Evolutionary conservation across 2,888 invertebrate genomes (phyloP).

Genomic region (Epirrhoe alternata): DNA sequence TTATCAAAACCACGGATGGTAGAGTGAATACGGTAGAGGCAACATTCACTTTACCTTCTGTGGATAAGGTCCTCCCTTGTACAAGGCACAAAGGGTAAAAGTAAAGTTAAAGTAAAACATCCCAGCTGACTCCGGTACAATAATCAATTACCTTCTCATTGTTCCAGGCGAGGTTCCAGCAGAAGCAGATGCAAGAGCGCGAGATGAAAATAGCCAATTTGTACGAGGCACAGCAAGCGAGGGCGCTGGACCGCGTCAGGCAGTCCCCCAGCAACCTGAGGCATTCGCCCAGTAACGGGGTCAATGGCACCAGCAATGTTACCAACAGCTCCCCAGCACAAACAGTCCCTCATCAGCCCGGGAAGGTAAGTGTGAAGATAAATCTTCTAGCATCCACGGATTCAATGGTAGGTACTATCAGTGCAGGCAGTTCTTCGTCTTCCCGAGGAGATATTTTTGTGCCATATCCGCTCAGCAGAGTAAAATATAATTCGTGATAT

Average conservation of each 20-base stretch:
- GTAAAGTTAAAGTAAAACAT: too few species aligned
- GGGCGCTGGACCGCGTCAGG: slow-evolving; percentile 83
- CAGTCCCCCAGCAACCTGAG: slow-evolving; percentile 60
- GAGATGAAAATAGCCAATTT: slow-evolving; percentile 89
- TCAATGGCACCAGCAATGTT: slow-evolving; percentile 37
- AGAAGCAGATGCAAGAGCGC: slow-evolving; percentile 92
- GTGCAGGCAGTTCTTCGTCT: too few species aligned
- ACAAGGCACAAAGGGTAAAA: too few species aligned
- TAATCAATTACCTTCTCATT: slow-evolving; percentile 26
- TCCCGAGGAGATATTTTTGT: too few species aligned
- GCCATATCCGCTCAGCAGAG: too few species aligned
- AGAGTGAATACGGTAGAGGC: too few species aligned
- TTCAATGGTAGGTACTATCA: too few species aligned
- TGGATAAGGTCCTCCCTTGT: too few species aligned
- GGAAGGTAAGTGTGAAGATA: slow-evolving; percentile 60
- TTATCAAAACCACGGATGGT: too few species aligned
- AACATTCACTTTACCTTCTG: too few species aligned
- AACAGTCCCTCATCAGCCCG: slow-evolving; percentile 61
- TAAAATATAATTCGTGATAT: too few species aligned
- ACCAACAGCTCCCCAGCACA: slow-evolving; percentile 49
- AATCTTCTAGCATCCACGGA: too few species aligned
- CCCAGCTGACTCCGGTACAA: background rate
- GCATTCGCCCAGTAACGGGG: slow-evolving; percentile 43
- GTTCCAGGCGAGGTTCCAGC: slow-evolving; percentile 91
- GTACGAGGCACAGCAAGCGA: slow-evolving; percentile 88